These are phyloP conservation scores for Puma concolor DNA, from an alignment of 2,113 vertebrate species.

Conservation along the genomic window DNA sequence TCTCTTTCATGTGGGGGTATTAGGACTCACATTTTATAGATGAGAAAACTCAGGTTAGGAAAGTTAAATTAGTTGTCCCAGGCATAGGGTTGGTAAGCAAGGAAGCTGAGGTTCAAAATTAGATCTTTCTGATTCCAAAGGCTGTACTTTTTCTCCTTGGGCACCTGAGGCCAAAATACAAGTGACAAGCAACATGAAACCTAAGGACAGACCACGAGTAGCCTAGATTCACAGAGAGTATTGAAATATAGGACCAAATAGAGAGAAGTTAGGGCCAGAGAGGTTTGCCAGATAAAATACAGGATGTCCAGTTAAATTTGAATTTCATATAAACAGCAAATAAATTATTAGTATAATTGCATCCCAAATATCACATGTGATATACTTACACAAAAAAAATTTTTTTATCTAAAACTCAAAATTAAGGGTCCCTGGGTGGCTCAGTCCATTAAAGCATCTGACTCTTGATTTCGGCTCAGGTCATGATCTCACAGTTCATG, in stretches of 20 bases:
- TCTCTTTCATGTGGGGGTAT: not conserved
- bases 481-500: too few species aligned
- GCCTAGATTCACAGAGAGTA: not conserved
- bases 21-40: not conserved
- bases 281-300: not conserved
- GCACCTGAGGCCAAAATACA: not conserved
- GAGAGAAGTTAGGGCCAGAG: not conserved
- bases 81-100: not conserved
- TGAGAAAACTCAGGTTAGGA: not conserved
- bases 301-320: not conserved
- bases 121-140: not conserved
- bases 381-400: not conserved
- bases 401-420: not conserved
- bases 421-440: too few species aligned
- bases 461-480: too few species aligned
- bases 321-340: constrained; percentile 40
- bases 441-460: too few species aligned
- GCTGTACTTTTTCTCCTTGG: not conserved
- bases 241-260: not conserved
- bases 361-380: not conserved
- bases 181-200: not conserved
- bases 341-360: not conserved
- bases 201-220: not conserved
- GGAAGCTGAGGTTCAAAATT: not conserved
- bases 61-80: not conserved